A percentile compares a stretch with the other conserved stretches of the same genome.
These are phyloP conservation scores for Ceryle rudis DNA, from an alignment of 2,797 vertebrate species.

Conservation along the genomic window DNA sequence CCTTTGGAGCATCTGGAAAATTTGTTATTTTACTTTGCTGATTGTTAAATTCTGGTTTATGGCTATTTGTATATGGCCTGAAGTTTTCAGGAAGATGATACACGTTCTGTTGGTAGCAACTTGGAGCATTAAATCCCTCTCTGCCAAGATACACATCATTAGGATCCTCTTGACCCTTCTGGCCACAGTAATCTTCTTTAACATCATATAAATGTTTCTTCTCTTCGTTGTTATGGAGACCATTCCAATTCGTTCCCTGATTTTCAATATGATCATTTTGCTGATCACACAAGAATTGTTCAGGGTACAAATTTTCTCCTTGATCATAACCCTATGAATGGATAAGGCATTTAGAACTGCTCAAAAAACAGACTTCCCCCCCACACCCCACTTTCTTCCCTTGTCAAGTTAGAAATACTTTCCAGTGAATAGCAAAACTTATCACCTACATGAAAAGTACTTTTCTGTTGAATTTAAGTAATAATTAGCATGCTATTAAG, in stretches of 20 bases:
- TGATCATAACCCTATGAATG: slow-evolving; percentile 73
- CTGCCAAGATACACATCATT: slow-evolving; percentile 75
- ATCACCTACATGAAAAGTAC: not conserved
- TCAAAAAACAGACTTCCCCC: not conserved
- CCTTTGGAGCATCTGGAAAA: slow-evolving; percentile 73
- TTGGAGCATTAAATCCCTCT: slow-evolving; percentile 78
- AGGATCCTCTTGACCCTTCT: slow-evolving; percentile 71
- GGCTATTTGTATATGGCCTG: slow-evolving; percentile 72
- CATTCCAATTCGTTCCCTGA: slow-evolving; percentile 79
- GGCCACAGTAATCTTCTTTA: slow-evolving; percentile 73
- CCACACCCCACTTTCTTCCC: too few species aligned
- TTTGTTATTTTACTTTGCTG: slow-evolving; percentile 66
- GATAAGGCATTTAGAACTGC: not conserved
- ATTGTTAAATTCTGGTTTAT: slow-evolving; percentile 69
- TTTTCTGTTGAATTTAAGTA: not conserved
- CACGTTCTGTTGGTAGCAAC: slow-evolving; percentile 70
- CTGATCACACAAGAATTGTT: slow-evolving; percentile 75
- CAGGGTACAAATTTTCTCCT: slow-evolving; percentile 69
- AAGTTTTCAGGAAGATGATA: slow-evolving; percentile 80
- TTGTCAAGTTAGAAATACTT: not conserved
- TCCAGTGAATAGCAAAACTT: not conserved
- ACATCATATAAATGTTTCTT: slow-evolving; percentile 73
- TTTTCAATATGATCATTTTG: slow-evolving; percentile 70
- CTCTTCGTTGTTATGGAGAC: slow-evolving; percentile 39
- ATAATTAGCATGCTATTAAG: not conserved